Evolutionary conservation across 2,888 invertebrate genomes (phyloP).

Genomic region (Laspeyria flexula): DNA sequence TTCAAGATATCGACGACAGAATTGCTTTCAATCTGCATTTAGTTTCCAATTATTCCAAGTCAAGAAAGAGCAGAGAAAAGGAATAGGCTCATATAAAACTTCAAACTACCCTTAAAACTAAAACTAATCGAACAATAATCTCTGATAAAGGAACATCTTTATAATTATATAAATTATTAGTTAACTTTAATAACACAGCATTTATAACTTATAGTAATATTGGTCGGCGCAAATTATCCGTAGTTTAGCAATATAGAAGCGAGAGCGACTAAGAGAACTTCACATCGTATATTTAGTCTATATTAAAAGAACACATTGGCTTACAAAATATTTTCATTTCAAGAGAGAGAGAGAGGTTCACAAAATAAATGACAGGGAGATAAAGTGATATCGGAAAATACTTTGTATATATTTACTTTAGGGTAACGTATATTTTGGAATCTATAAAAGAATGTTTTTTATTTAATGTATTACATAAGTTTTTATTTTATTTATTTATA

Average conservation of each 20-base stretch:
- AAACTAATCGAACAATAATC: conserved; percentile 31
- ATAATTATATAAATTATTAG: conserved; percentile 47
- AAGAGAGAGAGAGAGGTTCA: conserved; percentile 2
- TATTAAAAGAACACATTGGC: conserved; percentile 21
- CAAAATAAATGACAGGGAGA: conserved; percentile 20
- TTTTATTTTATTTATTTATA: neutral
- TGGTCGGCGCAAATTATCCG: conserved; percentile 68
- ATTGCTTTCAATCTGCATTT: conserved; percentile 13
- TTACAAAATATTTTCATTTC: conserved; percentile 15
- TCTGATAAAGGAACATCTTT: conserved; percentile 51
- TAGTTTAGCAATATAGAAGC: conserved; percentile 25
- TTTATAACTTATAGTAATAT: conserved; percentile 46
- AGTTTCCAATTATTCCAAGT: conserved; percentile 15
- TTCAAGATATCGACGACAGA: conserved; percentile 4
- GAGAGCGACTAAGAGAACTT: conserved; percentile 16
- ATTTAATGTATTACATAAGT: neutral
- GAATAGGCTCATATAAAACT: conserved; percentile 23
- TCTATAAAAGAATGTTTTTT: no score
- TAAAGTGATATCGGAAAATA: conserved; percentile 12
- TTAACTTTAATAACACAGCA: conserved; percentile 46
- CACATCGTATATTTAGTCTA: conserved; percentile 11
- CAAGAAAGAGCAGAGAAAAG: conserved; percentile 36
- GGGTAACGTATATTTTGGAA: no score
- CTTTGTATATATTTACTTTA: no score
- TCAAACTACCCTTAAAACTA: conserved; percentile 37